Base-by-base conservation (phyloP, 1,140 invertebrate genomes). In the Rhagoletis pomonella region DNA sequence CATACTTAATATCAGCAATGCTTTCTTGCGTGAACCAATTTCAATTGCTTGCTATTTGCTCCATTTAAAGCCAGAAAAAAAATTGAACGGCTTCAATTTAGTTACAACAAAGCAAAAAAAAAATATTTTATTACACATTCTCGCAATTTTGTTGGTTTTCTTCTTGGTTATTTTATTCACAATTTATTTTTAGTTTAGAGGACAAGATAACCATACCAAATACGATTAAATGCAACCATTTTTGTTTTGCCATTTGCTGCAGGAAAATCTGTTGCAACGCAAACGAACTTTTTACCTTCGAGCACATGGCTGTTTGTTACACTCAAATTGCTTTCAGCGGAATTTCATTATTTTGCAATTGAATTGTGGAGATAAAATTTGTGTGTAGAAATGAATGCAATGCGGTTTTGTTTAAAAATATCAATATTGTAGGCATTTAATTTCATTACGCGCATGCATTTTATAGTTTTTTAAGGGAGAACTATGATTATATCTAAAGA, bases 281-380 rank as follows among this genome's bases (percentile, higher is more conserved):
- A 62, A 12, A n/a, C n/a, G 60, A 4, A 7, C 12, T 4, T 7
- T 62, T 0, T 14, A 62, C 12, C 60, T 62, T 12, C 4, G 17
- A 62, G 60, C 60, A 14, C n/a, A 29, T 62, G 12, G 17, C 60
- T 62, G 60, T 12, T 7, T 17, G 73, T 47, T n/a, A 6, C 73
- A n/a, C 47, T 29, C 55, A 29, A 81, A 81, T 55, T 7, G 47
- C 44, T 55, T 81, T 19, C 9, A 58, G n/a, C 19, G 29, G 44
- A 81, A 81, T 81, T 81, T 81, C 7, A 81, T 55, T 55, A 81
- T 50, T 81, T 81, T 55, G 44, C 55, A 55, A 81, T 81, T 77
- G 10, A 77, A 50, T 77, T 77, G 44, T 50, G 42, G 39, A 67
- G 9, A n/a, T 19, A 42, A 67, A 67, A 29, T 29, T 29, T 29